phyloP scores from a whole-genome alignment of 35 echinoderm and acorn worm genomes.

The Anneissia japonica region DNA sequence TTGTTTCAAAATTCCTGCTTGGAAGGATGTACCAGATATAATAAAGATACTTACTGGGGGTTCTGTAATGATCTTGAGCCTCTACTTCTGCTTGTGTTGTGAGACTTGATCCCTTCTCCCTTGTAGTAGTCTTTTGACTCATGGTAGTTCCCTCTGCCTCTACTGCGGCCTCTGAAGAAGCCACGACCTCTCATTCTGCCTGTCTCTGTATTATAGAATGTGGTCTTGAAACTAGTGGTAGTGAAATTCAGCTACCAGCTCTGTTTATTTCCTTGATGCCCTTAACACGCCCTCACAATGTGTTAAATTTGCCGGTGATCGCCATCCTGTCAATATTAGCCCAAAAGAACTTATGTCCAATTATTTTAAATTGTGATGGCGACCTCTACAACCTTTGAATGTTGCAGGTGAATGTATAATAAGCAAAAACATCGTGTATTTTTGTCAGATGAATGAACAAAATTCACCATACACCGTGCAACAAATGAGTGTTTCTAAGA shows the following conservation, averaged over 20 bases:
- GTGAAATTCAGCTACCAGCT: neutral
- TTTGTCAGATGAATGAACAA: too few species aligned
- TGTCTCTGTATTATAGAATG: too few species aligned
- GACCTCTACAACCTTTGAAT: too few species aligned
- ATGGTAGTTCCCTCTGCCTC: neutral
- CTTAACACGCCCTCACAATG: neutral
- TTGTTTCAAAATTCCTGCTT: constrained; percentile 1
- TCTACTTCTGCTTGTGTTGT: neutral
- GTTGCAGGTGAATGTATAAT: too few species aligned
- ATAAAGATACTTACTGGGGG: neutral
- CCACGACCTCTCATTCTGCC: neutral
- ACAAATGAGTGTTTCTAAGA: neutral
- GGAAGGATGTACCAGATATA: neutral
- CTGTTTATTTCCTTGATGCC: constrained; percentile 19
- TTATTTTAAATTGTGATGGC: too few species aligned
- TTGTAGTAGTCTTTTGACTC: neutral
- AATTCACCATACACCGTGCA: neutral
- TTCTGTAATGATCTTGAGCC: neutral
- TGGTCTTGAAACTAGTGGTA: neutral
- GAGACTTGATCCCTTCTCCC: neutral
- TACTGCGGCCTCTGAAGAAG: too few species aligned
- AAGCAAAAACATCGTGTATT: too few species aligned
- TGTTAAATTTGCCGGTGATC: too few species aligned
- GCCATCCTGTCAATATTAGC: too few species aligned
- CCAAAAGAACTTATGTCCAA: too few species aligned